phyloP scores from a whole-genome alignment of 1,140 invertebrate species.

The Nasonia vitripennis region DNA sequence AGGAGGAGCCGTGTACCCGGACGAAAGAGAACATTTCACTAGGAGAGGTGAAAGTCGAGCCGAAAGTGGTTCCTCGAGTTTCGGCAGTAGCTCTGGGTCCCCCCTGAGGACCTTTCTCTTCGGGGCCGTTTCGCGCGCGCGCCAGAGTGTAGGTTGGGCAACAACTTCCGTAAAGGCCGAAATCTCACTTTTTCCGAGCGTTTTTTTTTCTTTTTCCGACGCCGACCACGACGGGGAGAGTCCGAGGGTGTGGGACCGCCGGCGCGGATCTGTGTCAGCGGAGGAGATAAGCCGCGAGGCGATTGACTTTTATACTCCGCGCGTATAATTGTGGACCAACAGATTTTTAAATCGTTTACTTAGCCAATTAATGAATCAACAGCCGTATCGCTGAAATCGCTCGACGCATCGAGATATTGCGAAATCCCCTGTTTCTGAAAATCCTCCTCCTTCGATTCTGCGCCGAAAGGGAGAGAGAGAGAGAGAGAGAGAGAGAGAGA shows the following conservation, averaged over 20 bases:
- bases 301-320: not conserved
- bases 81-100: conserved; percentile 36
- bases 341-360: too few species aligned
- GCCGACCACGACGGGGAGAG: not conserved
- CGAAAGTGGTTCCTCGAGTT: conserved; percentile 54
- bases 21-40: conserved; percentile 38
- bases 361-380: too few species aligned
- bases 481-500: conserved; percentile 27
- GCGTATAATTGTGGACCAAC: too few species aligned
- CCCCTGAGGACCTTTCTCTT: conserved; percentile 50
- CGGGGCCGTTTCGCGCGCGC: conserved; percentile 22
- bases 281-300: not conserved
- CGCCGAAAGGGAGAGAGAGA: conserved; percentile 27
- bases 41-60: conserved; percentile 49
- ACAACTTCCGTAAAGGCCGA: conserved; percentile 55
- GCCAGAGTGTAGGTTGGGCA: conserved; percentile 25
- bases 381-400: too few species aligned
- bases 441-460: not conserved
- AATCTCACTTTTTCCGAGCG: conserved; percentile 58
- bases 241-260: not conserved
- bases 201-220: not conserved
- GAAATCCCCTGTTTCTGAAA: conserved; percentile 5
- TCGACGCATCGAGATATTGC: not conserved
- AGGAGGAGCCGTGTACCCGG: not conserved
- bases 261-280: not conserved